Evolutionary conservation across 2,113 vertebrate species (phyloP).

Genomic region (Tupaia chinensis): DNA sequence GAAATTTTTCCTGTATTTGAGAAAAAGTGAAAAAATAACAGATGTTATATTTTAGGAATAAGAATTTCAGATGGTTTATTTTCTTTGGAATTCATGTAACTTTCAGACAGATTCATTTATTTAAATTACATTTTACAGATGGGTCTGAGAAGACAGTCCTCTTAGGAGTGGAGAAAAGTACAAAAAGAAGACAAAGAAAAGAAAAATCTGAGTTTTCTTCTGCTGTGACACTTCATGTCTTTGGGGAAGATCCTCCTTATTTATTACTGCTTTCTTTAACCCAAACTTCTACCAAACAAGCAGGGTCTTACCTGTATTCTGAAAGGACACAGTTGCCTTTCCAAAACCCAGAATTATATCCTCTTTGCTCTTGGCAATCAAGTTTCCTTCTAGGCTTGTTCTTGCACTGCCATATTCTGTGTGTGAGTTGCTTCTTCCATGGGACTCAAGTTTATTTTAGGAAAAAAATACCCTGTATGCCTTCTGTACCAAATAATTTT

Average conservation of each 20-base stretch:
- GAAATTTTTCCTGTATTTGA: constrained; percentile 70
- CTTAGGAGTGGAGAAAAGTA: constrained; percentile 15
- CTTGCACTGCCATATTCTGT: not conserved
- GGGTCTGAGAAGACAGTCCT: constrained; percentile 56
- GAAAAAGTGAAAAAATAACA: constrained; percentile 76
- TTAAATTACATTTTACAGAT: constrained; percentile 79
- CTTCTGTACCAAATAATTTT: not conserved
- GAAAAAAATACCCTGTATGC: not conserved
- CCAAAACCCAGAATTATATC: not conserved
- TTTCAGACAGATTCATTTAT: constrained; percentile 71
- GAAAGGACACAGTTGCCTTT: not conserved
- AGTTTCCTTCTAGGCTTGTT: not conserved
- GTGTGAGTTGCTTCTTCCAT: not conserved
- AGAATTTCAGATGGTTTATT: constrained; percentile 74
- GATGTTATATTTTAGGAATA: constrained; percentile 77
- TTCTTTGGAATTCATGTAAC: constrained; percentile 72
- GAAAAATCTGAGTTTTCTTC: constrained; percentile 24
- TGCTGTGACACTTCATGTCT: constrained; percentile 16
- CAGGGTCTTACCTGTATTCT: not conserved
- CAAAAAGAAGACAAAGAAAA: not conserved
- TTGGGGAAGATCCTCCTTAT: not conserved
- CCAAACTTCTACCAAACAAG: not conserved
- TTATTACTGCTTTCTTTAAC: constrained; percentile 1
- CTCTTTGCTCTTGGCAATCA: not conserved
- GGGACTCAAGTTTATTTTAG: not conserved